These are phyloP conservation scores for Phylloscopus trochilus DNA, from an alignment of 2,113 vertebrate genomes.

Conservation along the genomic window DNA sequence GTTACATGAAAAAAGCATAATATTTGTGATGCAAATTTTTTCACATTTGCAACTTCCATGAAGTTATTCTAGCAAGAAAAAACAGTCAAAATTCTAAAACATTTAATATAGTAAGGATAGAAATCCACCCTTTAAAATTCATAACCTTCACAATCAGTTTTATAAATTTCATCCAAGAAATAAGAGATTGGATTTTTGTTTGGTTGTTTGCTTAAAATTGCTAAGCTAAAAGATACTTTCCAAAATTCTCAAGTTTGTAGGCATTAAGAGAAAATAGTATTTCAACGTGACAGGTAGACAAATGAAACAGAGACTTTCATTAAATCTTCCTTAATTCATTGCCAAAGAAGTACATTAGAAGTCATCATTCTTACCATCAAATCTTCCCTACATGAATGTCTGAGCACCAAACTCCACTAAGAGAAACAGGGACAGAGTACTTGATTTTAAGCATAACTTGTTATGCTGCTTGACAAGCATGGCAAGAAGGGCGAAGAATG, in stretches of 20 bases:
- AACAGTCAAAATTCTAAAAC: not conserved
- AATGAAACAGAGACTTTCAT: constrained; percentile 24
- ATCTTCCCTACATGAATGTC: not conserved
- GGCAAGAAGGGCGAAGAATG: not conserved
- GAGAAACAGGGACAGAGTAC: not conserved
- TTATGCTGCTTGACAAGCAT: not conserved
- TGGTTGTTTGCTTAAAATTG: not conserved
- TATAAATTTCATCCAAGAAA: not conserved
- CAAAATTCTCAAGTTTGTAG: constrained; percentile 35
- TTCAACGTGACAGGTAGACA: constrained; percentile 41
- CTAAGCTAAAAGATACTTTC: not conserved
- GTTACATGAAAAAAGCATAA: not conserved
- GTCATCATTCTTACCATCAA: not conserved
- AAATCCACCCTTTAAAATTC: not conserved
- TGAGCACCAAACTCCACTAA: not conserved
- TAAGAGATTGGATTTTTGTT: not conserved
- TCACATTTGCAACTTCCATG: not conserved
- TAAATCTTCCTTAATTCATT: constrained; percentile 39
- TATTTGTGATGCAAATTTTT: not conserved
- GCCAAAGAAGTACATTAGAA: constrained; percentile 12
- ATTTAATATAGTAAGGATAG: not conserved
- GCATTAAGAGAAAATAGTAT: not conserved
- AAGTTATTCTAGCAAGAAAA: not conserved
- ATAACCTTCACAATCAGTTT: not conserved
- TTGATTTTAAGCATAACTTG: not conserved